Percentiles rank a stretch among this genome's conserved stretches.
These are phyloP conservation scores for Heliconius ethilla DNA, from an alignment of 2,888 invertebrate species.

Conservation along the genomic window DNA sequence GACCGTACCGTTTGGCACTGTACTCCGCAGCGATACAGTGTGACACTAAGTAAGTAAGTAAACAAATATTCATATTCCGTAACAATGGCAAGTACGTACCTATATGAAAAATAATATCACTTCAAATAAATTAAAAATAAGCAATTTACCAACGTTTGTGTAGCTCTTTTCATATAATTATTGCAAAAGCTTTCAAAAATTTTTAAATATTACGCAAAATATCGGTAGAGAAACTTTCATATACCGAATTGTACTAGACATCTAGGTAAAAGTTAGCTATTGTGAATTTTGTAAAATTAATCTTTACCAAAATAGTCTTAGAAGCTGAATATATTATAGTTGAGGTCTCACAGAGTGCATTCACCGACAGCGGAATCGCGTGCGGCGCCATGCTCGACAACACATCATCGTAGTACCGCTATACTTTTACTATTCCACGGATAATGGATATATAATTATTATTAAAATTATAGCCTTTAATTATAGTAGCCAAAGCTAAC, in stretches of 20 bases:
- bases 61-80: not conserved
- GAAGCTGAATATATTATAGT: constrained; percentile 39
- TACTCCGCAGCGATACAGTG: no score
- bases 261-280: not conserved
- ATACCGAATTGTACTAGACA: not conserved
- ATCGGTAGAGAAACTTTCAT: not conserved
- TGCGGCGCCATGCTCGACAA: constrained; percentile 71
- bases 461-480: constrained; percentile 6
- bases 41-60: no score
- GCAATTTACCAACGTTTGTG: not conserved
- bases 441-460: constrained; percentile 30
- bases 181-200: not conserved
- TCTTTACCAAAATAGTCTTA: constrained; percentile 14
- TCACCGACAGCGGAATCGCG: constrained; percentile 70
- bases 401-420: constrained; percentile 57
- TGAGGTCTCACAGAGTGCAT: constrained; percentile 60
- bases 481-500: not conserved
- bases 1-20: no score
- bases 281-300: not conserved
- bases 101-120: not conserved
- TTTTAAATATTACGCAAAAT: no score
- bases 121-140: not conserved
- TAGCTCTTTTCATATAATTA: not conserved
- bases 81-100: not conserved
- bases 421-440: constrained; percentile 43